Evolutionary conservation across 2,113 vertebrate species (phyloP), one percentile per base, ranked within the genome.

Genomic region (Verasper variegatus): DNA sequence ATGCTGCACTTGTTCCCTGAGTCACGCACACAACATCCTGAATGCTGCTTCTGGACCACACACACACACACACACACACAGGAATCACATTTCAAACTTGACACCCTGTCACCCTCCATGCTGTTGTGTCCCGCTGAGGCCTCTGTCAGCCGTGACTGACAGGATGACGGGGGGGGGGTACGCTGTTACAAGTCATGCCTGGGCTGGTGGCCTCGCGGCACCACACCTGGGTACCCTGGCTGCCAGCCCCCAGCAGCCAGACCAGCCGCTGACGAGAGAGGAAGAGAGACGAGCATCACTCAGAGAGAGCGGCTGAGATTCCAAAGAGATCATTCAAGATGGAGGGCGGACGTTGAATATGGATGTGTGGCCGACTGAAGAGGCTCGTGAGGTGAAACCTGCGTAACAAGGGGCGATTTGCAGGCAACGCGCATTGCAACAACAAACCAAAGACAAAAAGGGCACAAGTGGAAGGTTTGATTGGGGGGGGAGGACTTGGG

Each of bases 111-210:
- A 82, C 79, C 79, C 78, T 76, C 63, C 64, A 42, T 47, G 60
- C 78, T 54, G 27, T 24, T 21, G 47, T 71, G 81, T 88, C 87
- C 89, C 78, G 84, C 83, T 82, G 90, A 89, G 88, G 81, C 81
- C 89, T 89, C 92, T 80, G 90, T 90, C 90, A 88, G 88, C 85
- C 90, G 91, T 92, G 91, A 93, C 94, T 89, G 88, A 93, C 89
- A 74, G 62, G 71, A 70, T 93, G 94, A 93, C 92, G 93, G 80
- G 87, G 54, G 74, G 93, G 90, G 68, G 65, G 83, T 79, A 87
- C 54, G 74, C 81, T 87, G 88, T 86, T 86, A 78, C 74, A 83
- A 90, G 86, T 92, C 87, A 87, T 88, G 90, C 85, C 87, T 87
- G 77, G 90, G 74, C 83, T 89, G 51, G 51, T 84, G 91, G 88